A percentile compares a stretch with the other conserved stretches of the same genome.
These are phyloP conservation scores for Urocitellus parryii DNA, from an alignment of 2,113 vertebrate species.

Conservation along the genomic window DNA sequence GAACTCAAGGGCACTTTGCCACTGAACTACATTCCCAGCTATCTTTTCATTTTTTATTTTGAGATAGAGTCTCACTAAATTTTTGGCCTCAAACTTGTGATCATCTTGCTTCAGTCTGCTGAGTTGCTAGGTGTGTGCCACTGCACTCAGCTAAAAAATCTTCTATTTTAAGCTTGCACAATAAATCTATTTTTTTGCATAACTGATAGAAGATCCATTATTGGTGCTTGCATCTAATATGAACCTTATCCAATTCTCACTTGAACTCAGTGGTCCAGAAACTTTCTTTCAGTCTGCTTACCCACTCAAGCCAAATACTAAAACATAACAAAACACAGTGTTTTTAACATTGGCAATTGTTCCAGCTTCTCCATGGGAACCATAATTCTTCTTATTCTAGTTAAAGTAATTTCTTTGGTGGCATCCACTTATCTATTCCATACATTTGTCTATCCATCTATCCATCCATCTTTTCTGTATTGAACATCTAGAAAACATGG, in stretches of 20 bases:
- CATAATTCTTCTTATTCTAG: not conserved
- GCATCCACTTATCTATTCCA: not conserved
- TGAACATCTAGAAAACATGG: not conserved
- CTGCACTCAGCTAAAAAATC: not conserved
- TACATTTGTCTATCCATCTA: not conserved
- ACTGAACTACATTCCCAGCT: too few species aligned
- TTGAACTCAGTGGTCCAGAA: not conserved
- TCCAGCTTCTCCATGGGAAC: not conserved
- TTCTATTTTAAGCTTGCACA: not conserved
- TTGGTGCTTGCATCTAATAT: not conserved
- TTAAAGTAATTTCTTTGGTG: not conserved
- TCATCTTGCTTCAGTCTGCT: too few species aligned
- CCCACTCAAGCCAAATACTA: not conserved
- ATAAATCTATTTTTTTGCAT: not conserved
- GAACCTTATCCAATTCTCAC: not conserved
- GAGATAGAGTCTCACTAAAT: too few species aligned
- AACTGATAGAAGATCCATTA: conserved; percentile 9
- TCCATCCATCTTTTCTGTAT: not conserved
- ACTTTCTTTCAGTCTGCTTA: not conserved
- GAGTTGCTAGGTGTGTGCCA: too few species aligned
- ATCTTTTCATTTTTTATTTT: too few species aligned
- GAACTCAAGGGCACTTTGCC: too few species aligned
- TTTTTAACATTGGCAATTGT: not conserved
- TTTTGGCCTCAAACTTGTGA: too few species aligned
- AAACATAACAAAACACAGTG: not conserved